These are phyloP conservation scores for Poecilia wingei DNA, from an alignment of 2,797 vertebrate species.

Conservation along the genomic window DNA sequence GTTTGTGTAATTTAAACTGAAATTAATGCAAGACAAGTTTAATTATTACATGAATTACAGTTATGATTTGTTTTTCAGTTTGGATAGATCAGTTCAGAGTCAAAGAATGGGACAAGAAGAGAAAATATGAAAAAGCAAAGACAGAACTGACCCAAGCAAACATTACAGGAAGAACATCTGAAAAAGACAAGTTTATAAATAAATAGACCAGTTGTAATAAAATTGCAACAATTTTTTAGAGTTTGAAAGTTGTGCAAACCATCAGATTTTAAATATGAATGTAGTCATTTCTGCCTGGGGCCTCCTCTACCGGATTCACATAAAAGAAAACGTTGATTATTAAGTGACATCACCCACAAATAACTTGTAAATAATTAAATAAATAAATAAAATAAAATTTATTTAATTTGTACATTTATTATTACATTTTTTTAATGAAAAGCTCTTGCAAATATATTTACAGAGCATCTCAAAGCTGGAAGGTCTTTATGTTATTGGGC, in stretches of 20 bases:
- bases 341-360: conserved; percentile 24
- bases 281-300: neutral
- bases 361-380: neutral
- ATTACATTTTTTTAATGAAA: neutral
- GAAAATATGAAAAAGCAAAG: conserved; percentile 32
- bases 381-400: neutral
- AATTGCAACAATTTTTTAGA: neutral
- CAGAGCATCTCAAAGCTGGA: conserved; percentile 49
- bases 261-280: neutral
- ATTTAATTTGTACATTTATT: neutral
- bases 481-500: conserved; percentile 36
- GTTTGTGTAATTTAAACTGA: conserved; percentile 43
- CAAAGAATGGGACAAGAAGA: conserved; percentile 26
- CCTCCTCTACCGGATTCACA: conserved; percentile 24
- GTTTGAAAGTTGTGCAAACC: neutral
- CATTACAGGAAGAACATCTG: neutral
- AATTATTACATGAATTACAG: neutral
- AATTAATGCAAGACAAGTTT: conserved; percentile 33
- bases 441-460: neutral
- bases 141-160: neutral
- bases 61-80: conserved; percentile 24
- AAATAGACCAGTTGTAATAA: neutral
- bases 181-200: neutral
- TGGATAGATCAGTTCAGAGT: conserved; percentile 28
- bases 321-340: conserved; percentile 54